Evolutionary conservation across 53 echinoderm and acorn worm genomes (phyloP), one percentile per base, ranked within the genome.

Genomic region (Astropecten irregularis): DNA sequence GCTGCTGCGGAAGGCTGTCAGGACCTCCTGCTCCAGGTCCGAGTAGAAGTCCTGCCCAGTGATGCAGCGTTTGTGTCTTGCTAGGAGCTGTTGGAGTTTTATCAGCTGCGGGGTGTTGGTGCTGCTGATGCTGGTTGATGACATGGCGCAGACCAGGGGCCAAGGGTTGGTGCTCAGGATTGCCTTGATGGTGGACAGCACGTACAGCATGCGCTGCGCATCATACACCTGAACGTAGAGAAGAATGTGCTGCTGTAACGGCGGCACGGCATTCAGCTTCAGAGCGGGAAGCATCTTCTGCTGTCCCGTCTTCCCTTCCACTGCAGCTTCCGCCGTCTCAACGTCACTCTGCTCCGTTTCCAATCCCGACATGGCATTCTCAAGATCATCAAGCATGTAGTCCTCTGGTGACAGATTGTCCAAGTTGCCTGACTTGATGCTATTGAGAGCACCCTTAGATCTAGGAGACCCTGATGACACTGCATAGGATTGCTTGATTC

Each of bases 111-210:
- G 94, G 9, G 99, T 99, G 91, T 99, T 94, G 62, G 93, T 92
- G 84, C 99, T 99, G 67, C 99, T 99, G 83, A 99, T 85, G 74
- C 92, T 99, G 30, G 99, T 99, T 26, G 99, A 99, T 2, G 99
- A 99, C 92, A 93, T 93, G 53, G 99, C 88, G 64, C 94, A 94
- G 68, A 99, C 99, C 64, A 99, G 94, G 25, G 92, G 88, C 37
- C 99, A 73, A 1, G 99, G 92, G 66, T 87, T 95, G 3, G 93
- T 90, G 72, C 92, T 91, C 0, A 99, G 90, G 40, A 99, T 90
- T 14, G 92, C 82, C 46, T 91, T 87, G 33, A 99, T 88, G 18
- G 92, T 85, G 2, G 99, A 85, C 10, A 99, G 84, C 3, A 99
- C 94, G 38, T 99, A 95, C 68, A 99, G 77, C 73, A 92, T 94